A percentile compares a stretch with the other conserved stretches of the same genome.
phyloP scores from a whole-genome alignment of 2,888 invertebrate genomes.

The Uropetala carovei region DNA sequence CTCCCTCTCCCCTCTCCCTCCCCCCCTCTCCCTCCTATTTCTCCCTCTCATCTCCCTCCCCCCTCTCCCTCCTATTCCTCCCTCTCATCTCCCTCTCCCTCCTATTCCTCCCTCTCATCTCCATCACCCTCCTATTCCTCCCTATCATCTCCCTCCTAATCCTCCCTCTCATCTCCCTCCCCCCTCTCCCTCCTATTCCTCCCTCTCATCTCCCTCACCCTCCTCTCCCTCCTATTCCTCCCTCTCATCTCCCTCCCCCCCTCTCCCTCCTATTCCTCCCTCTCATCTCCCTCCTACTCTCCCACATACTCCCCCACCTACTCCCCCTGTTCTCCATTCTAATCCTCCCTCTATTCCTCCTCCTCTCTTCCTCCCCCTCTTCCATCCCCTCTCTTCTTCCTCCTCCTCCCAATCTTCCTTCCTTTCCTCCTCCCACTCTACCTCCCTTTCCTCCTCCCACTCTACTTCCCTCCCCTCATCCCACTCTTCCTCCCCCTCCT shows the following conservation, averaged over 20 bases:
- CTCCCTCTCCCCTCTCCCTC: not conserved
- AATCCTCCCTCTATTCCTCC: not conserved
- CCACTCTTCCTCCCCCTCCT: not conserved
- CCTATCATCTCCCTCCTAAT: not conserved
- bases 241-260: not conserved
- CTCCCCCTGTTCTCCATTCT: no score
- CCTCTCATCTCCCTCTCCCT: not conserved
- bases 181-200: not conserved
- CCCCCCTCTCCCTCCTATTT: not conserved
- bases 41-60: not conserved
- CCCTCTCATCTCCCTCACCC: not conserved
- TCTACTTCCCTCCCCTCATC: not conserved
- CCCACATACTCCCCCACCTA: not conserved
- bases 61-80: not conserved
- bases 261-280: not conserved
- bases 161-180: not conserved
- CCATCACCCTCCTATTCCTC: no score
- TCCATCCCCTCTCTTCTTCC: not conserved
- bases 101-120: not conserved
- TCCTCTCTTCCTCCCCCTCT: not conserved
- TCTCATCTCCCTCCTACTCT: no score
- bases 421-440: not conserved
- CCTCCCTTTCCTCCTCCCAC: not conserved
- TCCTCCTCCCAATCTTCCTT: not conserved
- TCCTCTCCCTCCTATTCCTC: not conserved